Base-by-base conservation (phyloP, 2,113 vertebrate species). In the Poecilia latipinna region DNA sequence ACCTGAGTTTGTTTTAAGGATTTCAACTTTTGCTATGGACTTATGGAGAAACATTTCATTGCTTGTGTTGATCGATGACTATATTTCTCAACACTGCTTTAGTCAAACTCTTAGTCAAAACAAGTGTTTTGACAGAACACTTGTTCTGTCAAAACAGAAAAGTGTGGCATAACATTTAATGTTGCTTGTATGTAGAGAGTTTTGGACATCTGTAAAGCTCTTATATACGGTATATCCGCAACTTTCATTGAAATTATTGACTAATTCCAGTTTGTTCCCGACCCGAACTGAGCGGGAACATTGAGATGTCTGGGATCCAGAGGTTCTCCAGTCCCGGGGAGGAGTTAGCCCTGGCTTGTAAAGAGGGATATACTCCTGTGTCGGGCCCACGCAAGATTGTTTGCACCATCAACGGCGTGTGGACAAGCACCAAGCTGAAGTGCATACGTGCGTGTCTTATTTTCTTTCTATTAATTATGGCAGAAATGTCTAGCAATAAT, bases 361-460 rank as follows among this genome's bases (percentile, higher is more conserved):
- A 70, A 65, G 76, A 82, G 0, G 97, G 97, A 1, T 96, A 96
- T 24, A 22, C 74, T 13, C 85, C 92, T 1, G 61, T 87, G 0
- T 86, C 2, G 0, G 93, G 94, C 3, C 89, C 91, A 6, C 93
- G 93, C 60, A 93, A 19, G 17, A 95, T 96, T 17, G 78, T 67
- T 6, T 98, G 97, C 83, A 89, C 70, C 0, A 66, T 31, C 0
- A 78, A 39, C 0, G 96, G 97, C 70, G 26, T 63, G 1, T 99
- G 97, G 97, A 89, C 93, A 0, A 29, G 74, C 32, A 94, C 94
- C 26, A 93, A 83, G 0, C 64, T 97, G 17, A 81, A 54, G 1
- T 99, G 97, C 77, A 75, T 13, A 63, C 94, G 97, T 99, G 87
- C 92, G 97, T 92, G 22, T 74, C 35, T 4, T 4, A 65, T 74